phyloP scores from a whole-genome alignment of 2,113 vertebrate species.

The Vireo altiloquus region DNA sequence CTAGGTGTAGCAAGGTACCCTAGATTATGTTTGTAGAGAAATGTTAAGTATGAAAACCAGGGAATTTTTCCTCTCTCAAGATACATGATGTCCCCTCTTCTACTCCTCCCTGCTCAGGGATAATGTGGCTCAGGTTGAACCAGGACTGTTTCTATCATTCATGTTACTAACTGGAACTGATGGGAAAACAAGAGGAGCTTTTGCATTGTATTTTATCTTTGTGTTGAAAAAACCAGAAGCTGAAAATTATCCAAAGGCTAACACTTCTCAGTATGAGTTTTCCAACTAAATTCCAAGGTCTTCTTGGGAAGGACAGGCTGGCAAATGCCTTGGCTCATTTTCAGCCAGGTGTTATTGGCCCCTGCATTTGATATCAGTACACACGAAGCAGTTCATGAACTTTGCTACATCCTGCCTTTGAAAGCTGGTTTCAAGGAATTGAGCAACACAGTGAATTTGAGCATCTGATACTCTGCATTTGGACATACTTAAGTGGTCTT shows the following conservation, averaged over 20 bases:
- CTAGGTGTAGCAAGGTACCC: background rate
- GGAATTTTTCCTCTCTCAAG: background rate
- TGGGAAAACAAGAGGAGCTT: background rate
- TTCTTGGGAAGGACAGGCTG: background rate
- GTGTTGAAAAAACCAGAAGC: background rate
- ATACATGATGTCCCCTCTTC: background rate
- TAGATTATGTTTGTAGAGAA: background rate
- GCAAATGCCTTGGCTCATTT: background rate
- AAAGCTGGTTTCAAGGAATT: background rate
- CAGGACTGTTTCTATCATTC: background rate
- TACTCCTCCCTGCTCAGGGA: background rate
- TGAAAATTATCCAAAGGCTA: background rate
- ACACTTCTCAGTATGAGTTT: background rate
- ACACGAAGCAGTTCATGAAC: background rate
- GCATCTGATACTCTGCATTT: background rate
- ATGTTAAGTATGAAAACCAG: background rate
- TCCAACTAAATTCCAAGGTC: background rate
- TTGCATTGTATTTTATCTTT: background rate
- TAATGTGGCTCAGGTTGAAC: background rate
- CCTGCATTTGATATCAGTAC: background rate
- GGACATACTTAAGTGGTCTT: background rate
- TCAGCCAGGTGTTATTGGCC: background rate
- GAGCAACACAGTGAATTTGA: background rate
- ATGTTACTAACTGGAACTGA: background rate
- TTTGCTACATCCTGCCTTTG: background rate